A percentile compares a stretch with the other conserved stretches of the same genome.
phyloP scores from a whole-genome alignment of 1,140 invertebrate species.

The Anadara kagoshimensis region DNA sequence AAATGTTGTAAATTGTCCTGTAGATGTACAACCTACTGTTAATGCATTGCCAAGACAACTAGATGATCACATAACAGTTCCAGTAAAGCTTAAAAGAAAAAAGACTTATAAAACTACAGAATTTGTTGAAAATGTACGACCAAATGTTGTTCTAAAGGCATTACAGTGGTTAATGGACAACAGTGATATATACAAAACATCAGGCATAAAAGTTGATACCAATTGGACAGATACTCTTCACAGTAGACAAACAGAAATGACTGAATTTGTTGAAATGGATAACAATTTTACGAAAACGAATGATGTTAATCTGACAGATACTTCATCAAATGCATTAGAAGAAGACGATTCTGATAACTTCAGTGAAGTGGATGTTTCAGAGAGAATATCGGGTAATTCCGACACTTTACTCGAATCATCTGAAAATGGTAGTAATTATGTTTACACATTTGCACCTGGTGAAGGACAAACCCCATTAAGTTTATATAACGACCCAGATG shows the following conservation, averaged over 20 bases:
- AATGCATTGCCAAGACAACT: slow-evolving; percentile 28
- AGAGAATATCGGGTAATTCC: slow-evolving; percentile 10
- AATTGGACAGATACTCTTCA: slow-evolving; percentile 1
- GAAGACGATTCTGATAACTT: slow-evolving; percentile 10
- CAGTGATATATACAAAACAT: slow-evolving; percentile 38
- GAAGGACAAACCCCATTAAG: slow-evolving; percentile 37
- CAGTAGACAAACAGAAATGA: slow-evolving; percentile 8
- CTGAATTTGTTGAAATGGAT: neutral
- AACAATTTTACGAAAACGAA: slow-evolving; percentile 4
- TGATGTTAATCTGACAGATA: neutral
- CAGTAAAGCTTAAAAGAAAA: slow-evolving; percentile 39
- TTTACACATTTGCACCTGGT: slow-evolving; percentile 40
- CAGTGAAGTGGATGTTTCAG: slow-evolving; percentile 21
- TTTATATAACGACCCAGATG: slow-evolving; percentile 37
- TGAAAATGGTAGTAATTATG: neutral
- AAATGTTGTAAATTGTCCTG: slow-evolving; percentile 25
- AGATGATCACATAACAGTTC: slow-evolving; percentile 18
- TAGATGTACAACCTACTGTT: slow-evolving; percentile 27
- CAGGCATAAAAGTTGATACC: slow-evolving; percentile 25
- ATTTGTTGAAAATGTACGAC: slow-evolving; percentile 35
- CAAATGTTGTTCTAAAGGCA: slow-evolving; percentile 9
- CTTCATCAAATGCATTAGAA: slow-evolving; percentile 5
- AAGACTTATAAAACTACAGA: slow-evolving; percentile 24
- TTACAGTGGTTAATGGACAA: slow-evolving; percentile 30
- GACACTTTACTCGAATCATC: slow-evolving; percentile 31